Evolutionary conservation across 1,140 invertebrate genomes (phyloP).

Genomic region (Sitophilus oryzae): DNA sequence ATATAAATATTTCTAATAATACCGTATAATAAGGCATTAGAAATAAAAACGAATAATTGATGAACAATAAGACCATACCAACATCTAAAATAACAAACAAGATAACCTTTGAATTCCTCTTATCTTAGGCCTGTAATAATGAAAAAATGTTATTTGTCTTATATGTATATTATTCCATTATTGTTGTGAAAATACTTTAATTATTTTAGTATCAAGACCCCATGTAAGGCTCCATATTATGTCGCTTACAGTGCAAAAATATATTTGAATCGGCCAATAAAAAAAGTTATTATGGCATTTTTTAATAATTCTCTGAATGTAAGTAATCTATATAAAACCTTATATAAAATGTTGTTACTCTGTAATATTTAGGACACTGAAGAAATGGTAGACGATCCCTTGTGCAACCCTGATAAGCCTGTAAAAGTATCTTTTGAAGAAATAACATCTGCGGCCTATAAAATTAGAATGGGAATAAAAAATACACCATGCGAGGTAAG

Average conservation of each 20-base stretch:
- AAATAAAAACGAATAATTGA: no score
- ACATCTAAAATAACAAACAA: no score
- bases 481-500: slow-evolving; percentile 80
- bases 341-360: background rate
- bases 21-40: no score
- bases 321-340: background rate
- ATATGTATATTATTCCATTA: background rate
- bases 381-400: slow-evolving; percentile 52
- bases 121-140: background rate
- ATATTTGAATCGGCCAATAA: no score
- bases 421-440: slow-evolving; percentile 75
- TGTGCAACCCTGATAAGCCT: slow-evolving; percentile 73
- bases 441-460: slow-evolving; percentile 82
- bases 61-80: no score
- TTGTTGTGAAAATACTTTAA: background rate
- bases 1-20: no score
- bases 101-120: no score
- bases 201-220: background rate
- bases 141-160: background rate
- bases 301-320: background rate
- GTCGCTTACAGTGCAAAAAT: no score
- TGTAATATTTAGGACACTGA: slow-evolving; percentile 17
- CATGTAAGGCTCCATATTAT: no score
- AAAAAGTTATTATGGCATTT: no score
- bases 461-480: slow-evolving; percentile 76